phyloP scores from a whole-genome alignment of 2,113 vertebrate species.

The Xerus inauris region DNA sequence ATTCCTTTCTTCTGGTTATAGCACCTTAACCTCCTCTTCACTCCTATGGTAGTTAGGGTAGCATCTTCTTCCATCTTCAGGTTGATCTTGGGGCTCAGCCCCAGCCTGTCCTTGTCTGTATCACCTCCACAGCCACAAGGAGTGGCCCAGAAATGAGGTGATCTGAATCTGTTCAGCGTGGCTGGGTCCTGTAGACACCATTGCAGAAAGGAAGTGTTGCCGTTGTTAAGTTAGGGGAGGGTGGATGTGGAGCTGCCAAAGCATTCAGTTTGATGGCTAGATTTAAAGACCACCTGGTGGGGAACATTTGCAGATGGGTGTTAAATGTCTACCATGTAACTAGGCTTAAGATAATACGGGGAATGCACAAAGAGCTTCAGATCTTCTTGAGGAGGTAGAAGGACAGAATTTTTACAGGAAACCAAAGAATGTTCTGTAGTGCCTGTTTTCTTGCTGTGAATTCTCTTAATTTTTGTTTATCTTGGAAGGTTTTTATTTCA shows the following conservation, averaged over 20 bases:
- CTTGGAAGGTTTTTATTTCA: too few relatives aligned
- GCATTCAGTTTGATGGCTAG: not conserved
- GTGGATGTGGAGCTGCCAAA: rapidly evolving
- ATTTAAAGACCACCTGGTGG: not conserved
- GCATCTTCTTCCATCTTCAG: not conserved
- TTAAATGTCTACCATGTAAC: not conserved
- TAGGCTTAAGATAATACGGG: not conserved
- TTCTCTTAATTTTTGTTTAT: too few relatives aligned
- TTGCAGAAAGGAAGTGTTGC: not conserved
- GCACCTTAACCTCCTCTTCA: not conserved
- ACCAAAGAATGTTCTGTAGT: too few relatives aligned
- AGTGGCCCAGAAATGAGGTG: too few relatives aligned
- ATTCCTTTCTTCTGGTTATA: not conserved
- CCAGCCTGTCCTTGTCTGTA: not conserved
- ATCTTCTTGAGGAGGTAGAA: not conserved
- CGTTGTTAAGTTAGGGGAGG: not conserved
- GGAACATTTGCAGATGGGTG: too few relatives aligned
- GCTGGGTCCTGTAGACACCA: not conserved
- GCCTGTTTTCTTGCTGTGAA: too few relatives aligned
- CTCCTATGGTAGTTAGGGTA: not conserved
- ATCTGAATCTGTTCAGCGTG: not conserved
- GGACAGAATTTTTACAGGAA: not conserved
- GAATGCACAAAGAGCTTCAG: not conserved
- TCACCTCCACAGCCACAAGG: rapidly evolving
- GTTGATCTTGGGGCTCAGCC: not conserved